These are phyloP conservation scores for Petrocephalus microphthalmus DNA, from an alignment of 2,113 vertebrate species.

Conservation along the genomic window DNA sequence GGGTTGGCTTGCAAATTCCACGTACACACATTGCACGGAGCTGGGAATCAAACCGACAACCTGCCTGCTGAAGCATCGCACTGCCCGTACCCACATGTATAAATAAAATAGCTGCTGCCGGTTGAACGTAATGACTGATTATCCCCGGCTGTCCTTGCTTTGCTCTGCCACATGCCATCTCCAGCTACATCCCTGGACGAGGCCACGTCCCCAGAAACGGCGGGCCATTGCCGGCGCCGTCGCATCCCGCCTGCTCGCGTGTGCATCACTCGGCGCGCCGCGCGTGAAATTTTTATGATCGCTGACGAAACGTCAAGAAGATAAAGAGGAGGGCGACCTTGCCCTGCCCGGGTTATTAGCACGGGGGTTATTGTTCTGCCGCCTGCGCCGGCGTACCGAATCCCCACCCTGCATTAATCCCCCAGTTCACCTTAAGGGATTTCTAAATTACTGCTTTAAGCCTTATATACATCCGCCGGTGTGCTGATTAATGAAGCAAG, in stretches of 20 bases:
- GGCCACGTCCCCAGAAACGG: not conserved
- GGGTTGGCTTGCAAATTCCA: not conserved
- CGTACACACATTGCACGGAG: not conserved
- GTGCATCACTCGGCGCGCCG: not conserved
- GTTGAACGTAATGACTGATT: not conserved
- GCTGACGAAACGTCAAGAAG: not conserved
- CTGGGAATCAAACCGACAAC: not conserved
- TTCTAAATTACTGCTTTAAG: not conserved
- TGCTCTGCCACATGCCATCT: not conserved
- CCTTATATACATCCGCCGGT: conserved; percentile 8
- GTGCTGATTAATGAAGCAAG: conserved; percentile 25
- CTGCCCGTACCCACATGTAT: not conserved
- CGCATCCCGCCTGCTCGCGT: not conserved
- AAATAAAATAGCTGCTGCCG: not conserved
- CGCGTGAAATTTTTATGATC: not conserved
- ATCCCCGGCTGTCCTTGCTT: not conserved
- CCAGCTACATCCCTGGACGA: not conserved
- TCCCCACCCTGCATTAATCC: not conserved
- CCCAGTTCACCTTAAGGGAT: not conserved
- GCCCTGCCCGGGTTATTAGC: not conserved
- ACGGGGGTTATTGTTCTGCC: not conserved
- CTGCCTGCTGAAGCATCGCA: not conserved
- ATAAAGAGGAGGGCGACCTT: not conserved
- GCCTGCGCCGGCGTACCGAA: not conserved
- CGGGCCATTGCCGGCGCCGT: not conserved